These are phyloP conservation scores for Eudasyphora cyanicolor DNA, from an alignment of 2,888 invertebrate genomes.

Conservation along the genomic window DNA sequence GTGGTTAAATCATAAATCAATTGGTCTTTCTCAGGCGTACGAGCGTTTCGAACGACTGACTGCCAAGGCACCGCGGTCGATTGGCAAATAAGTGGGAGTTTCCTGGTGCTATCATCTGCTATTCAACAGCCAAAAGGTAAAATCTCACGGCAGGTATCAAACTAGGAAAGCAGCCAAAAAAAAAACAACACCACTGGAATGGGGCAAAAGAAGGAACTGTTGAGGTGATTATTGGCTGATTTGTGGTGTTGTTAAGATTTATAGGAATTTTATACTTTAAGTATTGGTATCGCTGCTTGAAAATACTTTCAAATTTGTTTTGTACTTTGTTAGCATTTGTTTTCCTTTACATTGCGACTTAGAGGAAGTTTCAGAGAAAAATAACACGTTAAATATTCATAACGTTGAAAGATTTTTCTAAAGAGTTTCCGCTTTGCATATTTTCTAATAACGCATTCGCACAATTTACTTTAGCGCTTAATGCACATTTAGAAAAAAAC, in stretches of 20 bases:
- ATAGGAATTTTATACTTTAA: conserved; percentile 56
- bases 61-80: background rate
- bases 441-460: conserved; percentile 12
- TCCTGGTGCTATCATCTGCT: conserved; percentile 50
- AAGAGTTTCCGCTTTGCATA: background rate
- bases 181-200: conserved; percentile 5
- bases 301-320: conserved; percentile 17
- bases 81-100: conserved; percentile 63
- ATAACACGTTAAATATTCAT: conserved; percentile 12
- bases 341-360: background rate
- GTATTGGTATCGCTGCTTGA: background rate
- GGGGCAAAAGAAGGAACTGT: conserved; percentile 51
- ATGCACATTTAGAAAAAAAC: conserved; percentile 7
- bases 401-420: conserved; percentile 2
- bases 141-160: conserved; percentile 56
- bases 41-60: background rate
- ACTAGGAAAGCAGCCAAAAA: background rate
- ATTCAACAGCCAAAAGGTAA: conserved; percentile 15
- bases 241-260: conserved; percentile 65
- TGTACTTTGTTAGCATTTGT: background rate
- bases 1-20: conserved; percentile 66
- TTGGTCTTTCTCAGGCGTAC: conserved; percentile 16
- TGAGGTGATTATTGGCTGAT: conserved; percentile 64
- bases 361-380: background rate
- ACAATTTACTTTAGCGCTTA: conserved; percentile 8